Percentiles rank a stretch among this genome's conserved stretches.
Conservation (phyloP, 1,140 invertebrate genomes). For the Zeugodacus cucurbitae region DNA sequence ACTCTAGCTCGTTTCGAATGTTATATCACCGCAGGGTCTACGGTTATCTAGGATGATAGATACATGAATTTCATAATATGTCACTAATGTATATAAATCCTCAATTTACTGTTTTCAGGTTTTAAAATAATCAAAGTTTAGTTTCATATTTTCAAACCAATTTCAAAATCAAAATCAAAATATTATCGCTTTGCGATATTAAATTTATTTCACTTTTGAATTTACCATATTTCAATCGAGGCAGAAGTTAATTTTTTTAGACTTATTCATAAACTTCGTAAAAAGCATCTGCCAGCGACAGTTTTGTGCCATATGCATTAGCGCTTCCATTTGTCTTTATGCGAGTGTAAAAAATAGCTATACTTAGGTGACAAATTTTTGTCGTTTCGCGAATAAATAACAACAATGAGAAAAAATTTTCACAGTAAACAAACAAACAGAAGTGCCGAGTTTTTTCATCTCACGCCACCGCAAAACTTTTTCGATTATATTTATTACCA, state of each 20-base stretch:
- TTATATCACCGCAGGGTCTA: too few relatives aligned
- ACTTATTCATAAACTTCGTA: not conserved
- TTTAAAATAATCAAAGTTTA: too few relatives aligned
- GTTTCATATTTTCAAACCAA: too few relatives aligned
- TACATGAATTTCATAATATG: too few relatives aligned
- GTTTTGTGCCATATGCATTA: not conserved
- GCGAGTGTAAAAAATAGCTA: not conserved
- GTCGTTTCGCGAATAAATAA: not conserved
- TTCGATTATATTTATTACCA: not conserved
- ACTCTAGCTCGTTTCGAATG: too few relatives aligned
- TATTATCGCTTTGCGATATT: not conserved
- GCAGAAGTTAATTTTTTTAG: not conserved
- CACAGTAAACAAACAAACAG: conserved; percentile 22
- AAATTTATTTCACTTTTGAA: not conserved
- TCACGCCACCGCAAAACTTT: conserved; percentile 25
- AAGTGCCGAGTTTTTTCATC: not conserved
- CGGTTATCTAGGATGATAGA: too few relatives aligned
- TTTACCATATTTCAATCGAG: not conserved
- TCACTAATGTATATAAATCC: too few relatives aligned
- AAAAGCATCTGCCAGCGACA: not conserved
- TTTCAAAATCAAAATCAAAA: too few relatives aligned
- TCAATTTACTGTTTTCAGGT: too few relatives aligned
- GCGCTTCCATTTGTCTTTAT: not conserved
- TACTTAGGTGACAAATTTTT: not conserved
- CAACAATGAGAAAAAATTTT: not conserved